Base-by-base conservation (phyloP, 2,888 invertebrate genomes). In the Drosophila robusta region DNA sequence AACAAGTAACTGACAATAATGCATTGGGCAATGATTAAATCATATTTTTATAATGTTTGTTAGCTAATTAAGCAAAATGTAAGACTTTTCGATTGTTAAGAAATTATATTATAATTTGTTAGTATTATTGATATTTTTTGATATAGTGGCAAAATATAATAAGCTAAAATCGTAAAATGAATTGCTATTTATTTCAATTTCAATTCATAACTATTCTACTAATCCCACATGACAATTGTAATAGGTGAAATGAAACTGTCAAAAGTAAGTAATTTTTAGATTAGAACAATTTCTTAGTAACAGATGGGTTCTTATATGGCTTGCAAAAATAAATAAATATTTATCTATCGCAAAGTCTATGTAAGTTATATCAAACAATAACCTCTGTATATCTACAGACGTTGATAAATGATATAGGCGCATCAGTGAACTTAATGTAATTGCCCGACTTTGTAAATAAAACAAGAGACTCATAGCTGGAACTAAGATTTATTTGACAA, bases 401-500 rank as follows among this genome's bases (percentile, higher is more conserved):
- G 11, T 73, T 75, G 65, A 77, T 57, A 73, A 68, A 77, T 72
- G 47, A 68, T 58, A 58, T 65, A 58, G 64, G 73, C 56, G 57
- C 62, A 63, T 66, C 54, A 57, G 63, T 66, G 71, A 63, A 77
- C 62, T 71, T 87, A 83, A 87, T 85, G 85, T 83, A 85, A 83
- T 85, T 83, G 82, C 73, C 57, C 41, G 73, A 79, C 65, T 80
- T 80, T 75, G 79, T 85, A 88, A 79, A 79, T 80, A 79, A 88
- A 88, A 76, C 73, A 86, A 76, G 73, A 71, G 69, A 68, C 64
- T 63, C 55, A 57, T 47, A 38, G 64, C 70, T 50, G 50, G 36
- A 69, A 62, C 80, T 62, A 86, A 87, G 85, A 86, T 86, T 86
- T 86, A 88, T 86, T 76, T 84, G 78, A 75, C 77, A 71, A 58